Base-by-base conservation (phyloP, 2,113 vertebrate species). In the Lanius ludovicianus region DNA sequence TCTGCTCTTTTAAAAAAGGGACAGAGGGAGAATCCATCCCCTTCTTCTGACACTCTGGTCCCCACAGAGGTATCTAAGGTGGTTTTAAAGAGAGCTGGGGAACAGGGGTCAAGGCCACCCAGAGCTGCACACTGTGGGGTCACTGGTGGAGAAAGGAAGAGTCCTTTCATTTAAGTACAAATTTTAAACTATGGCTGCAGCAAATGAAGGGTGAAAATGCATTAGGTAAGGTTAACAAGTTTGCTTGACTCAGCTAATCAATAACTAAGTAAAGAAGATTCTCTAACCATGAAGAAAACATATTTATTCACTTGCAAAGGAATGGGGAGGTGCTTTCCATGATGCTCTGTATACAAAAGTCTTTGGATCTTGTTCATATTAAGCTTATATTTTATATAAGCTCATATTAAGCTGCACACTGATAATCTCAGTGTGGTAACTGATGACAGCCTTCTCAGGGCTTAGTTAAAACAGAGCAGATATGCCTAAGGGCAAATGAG, bases 221-320 rank as follows among this genome's bases (percentile, higher is more conserved):
- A 95, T 95, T 92, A 93, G 86, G 89, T 89, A 94, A 96, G 87
- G 53, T 93, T 92, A 84, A 90, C 68, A 96, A 84, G 73, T 95
- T 89, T 92, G 55, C 93, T 95, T 93, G 89, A 95, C 76, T 95
- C 89, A 75, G 64, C 83, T 95, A 85, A 96, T 93, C 88, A 97
- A 93, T 92, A 96, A 91, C 82, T 80, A 92, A 92, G 85, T 79
- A 95, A 94, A 95, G 87, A 75, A 84, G 84, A 76, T 82, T 91
- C 60, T 94, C 91, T 92, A 89, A 89, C 89, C 81, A 65, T 42
- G 62, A 53, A 87, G 87, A 91, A 95, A 87, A 87, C 84, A 71
- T 59, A 87, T 84, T 95, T 82, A 92, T 84, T 79, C 89, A 68
- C 87, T 89, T 84, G 68, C 69, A 78, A 71, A 95, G 57, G 70